These are phyloP conservation scores for Procavia capensis DNA, from an alignment of 2,113 vertebrate species.

Conservation along the genomic window DNA sequence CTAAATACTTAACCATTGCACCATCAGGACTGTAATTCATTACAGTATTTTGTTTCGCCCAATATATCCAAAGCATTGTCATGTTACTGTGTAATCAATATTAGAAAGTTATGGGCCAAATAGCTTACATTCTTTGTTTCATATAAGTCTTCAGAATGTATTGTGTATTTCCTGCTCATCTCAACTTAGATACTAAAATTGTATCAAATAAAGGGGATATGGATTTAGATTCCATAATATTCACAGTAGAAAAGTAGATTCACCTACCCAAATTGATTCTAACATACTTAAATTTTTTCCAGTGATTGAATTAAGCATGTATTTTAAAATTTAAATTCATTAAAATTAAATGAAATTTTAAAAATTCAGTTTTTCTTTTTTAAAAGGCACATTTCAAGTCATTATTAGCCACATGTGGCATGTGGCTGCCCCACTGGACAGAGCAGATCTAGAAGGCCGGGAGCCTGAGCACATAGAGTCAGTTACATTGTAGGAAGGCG, in stretches of 20 bases:
- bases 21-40: background rate
- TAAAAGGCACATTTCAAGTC: background rate
- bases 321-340: slow-evolving; percentile 3
- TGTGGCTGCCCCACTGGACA: background rate
- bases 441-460: background rate
- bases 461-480: background rate
- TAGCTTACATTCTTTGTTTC: background rate
- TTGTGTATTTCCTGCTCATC: background rate
- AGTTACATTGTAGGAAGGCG: background rate
- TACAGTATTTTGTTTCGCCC: background rate
- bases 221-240: background rate
- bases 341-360: background rate
- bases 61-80: background rate
- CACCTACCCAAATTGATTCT: background rate
- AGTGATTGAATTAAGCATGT: background rate
- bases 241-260: background rate
- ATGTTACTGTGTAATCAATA: background rate
- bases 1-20: too few relatives aligned
- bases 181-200: background rate
- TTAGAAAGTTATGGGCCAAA: background rate
- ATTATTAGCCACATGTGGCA: background rate
- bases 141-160: background rate
- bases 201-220: background rate
- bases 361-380: background rate
- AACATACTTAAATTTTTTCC: background rate